Base-by-base conservation (phyloP, 2,888 invertebrate genomes). In the Hydraecia micacea region DNA sequence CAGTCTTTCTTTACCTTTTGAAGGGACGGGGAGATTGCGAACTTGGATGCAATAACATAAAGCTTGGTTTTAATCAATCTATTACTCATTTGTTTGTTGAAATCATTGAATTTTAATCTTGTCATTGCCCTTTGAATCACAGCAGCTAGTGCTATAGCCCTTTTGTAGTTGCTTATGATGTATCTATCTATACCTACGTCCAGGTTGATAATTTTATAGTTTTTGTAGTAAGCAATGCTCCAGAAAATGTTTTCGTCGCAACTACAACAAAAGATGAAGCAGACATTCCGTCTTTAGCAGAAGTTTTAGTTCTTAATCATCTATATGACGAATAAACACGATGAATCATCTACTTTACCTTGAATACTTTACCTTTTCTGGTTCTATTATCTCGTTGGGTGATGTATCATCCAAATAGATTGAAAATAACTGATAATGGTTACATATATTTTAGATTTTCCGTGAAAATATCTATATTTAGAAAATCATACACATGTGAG, bases 241-340 rank as follows among this genome's bases (percentile, higher is more conserved):
- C 8, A 46, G 7, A 77, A 42, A 36, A 28, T 18, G 6, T 39
- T 60, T 69, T 25, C 36, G n/a, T 65, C 11, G 68, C n/a, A 42
- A 52, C 4, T 25, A 66, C 36, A 36, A 83, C 42, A 75, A 75
- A 65, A 62, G 72, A 67, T 79, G 65, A 73, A 62, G 32, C 11
- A 66, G 39, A 66, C 52, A 67, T 75, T 66, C 71, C 69, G 28
- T 21, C 63, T 74, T 69, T n/a, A 75, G 39, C 62, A 83, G 68
- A 75, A 69, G 81, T 86, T 84, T 86, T 63, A 79, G 76, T 69
- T 85, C 80, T 84, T 89, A 89, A 80, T 89, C 88, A 88, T 81
- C 77, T 21, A 66, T 67, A 75, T 86, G 86, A 88, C 88, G 83
- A 88, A 87, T 86, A 73, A 60, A 72, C 32, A 52, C n/a, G 25